Base-by-base conservation (phyloP, 2,113 vertebrate genomes). In the Microcebus jonahi region DNA sequence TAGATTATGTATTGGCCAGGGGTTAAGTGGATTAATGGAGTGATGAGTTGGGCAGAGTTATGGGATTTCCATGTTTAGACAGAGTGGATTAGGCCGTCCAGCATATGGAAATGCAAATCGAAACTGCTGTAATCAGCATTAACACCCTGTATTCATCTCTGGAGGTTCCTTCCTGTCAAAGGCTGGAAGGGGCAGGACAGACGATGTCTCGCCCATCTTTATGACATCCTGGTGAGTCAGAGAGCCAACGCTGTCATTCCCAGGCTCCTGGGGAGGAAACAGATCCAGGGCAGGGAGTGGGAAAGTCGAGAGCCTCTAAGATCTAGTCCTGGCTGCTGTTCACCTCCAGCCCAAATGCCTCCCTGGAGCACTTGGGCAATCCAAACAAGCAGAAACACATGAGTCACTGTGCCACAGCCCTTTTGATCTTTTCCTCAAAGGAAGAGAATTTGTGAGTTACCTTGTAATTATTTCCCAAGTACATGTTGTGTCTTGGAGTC, bases 41-140 rank as follows among this genome's bases (percentile, higher is more conserved):
- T 97, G 97, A 96, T 94, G 95, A 97, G 96, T 95, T 96, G 91
- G 95, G 93, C 97, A 95, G 98, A 97, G 96, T 97, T 96, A 96
- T 88, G 95, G 89, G 97, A 98, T 97, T 98, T 97, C 97, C 95
- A 73, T 98, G 98, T 98, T 98, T 98, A 97, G 98, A 97, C 96
- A 98, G 97, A 96, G 96, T 90, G 90, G 96, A 97, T 97, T 98
- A 97, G 93, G 86, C 65, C 75, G 80, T 91, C 91, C 84, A 83
- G 89, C 59, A 11, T 57, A 93, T 92, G 95, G 96, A 98, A 97
- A 94, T 91, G 91, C 86, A 94, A 91, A 95, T 73, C 17, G 39
- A 96, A 98, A 97, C 93, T 93, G 93, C 93, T 92, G 3, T 81
- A 36, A 39, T 97, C 96, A 97, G 79, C 91, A 91, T 36, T 80